These are phyloP conservation scores for Tylochromis polylepis DNA, from an alignment of 2,113 vertebrate species.

Conservation along the genomic window DNA sequence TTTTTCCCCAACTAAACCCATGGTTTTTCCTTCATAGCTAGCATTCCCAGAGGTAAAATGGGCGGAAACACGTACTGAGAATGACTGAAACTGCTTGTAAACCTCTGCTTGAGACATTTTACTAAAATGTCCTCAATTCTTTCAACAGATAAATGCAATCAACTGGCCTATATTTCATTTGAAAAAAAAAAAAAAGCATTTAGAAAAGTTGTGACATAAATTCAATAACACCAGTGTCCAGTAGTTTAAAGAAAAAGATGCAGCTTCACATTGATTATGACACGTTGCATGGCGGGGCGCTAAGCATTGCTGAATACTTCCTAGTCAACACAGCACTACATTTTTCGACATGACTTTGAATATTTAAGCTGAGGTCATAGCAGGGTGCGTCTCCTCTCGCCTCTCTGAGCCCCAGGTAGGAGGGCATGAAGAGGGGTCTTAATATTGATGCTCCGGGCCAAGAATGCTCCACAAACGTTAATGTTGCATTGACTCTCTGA, in stretches of 20 bases:
- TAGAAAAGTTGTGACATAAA: not conserved
- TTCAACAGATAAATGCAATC: not conserved
- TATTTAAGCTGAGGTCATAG: constrained; percentile 38
- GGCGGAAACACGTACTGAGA: not conserved
- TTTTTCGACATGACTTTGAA: constrained; percentile 26
- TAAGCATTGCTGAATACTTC: constrained; percentile 12
- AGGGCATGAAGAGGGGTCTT: constrained; percentile 10
- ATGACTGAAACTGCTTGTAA: not conserved
- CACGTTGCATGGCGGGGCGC: constrained; percentile 16
- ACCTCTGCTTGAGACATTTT: not conserved
- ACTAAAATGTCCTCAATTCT: not conserved
- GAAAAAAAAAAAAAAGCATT: not conserved
- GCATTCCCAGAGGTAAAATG: not conserved
- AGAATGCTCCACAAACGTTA: constrained; percentile 35
- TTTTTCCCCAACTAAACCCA: not conserved
- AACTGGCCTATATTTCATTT: not conserved
- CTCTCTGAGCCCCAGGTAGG: constrained; percentile 38
- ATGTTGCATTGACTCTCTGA: constrained; percentile 49
- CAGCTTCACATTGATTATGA: constrained; percentile 2
- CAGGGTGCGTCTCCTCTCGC: constrained; percentile 20
- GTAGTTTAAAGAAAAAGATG: not conserved
- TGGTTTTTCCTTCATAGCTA: not conserved
- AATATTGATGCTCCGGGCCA: constrained; percentile 41
- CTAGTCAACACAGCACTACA: not conserved
- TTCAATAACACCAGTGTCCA: not conserved